These are phyloP conservation scores for Phrynosoma blainvillii DNA, from an alignment of 2,113 vertebrate species.

Conservation along the genomic window DNA sequence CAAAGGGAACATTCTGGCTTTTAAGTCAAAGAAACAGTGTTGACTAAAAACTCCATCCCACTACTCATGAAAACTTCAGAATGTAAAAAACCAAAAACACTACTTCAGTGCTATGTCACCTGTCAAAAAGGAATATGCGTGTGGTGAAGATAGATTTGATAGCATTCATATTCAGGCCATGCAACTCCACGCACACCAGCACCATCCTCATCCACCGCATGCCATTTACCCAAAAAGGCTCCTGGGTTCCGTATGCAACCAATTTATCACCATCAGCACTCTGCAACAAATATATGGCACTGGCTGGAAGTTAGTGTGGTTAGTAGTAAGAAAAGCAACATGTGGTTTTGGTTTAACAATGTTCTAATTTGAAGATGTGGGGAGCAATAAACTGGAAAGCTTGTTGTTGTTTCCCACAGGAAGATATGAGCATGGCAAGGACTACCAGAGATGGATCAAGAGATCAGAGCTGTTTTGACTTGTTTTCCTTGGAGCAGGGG, in stretches of 20 bases:
- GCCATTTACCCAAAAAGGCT: constrained; percentile 26
- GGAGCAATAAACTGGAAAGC: constrained; percentile 16
- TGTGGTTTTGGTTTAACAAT: not conserved
- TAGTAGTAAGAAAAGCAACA: constrained; percentile 70
- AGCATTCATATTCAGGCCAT: constrained; percentile 15
- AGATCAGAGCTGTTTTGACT: not conserved
- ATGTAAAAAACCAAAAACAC: too few relatives aligned
- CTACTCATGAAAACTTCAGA: too few relatives aligned
- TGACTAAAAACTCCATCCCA: too few relatives aligned
- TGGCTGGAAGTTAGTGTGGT: constrained; percentile 68
- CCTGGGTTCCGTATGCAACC: not conserved
- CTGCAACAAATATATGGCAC: constrained; percentile 37
- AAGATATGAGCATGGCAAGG: not conserved
- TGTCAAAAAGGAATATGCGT: constrained; percentile 14
- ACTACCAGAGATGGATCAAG: not conserved
- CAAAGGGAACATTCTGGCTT: too few relatives aligned
- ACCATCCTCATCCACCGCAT: constrained; percentile 7
- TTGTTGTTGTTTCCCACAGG: too few relatives aligned
- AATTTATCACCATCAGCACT: not conserved
- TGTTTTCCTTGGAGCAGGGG: too few relatives aligned
- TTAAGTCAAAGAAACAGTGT: too few relatives aligned
- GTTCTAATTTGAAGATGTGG: not conserved
- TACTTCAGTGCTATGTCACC: not conserved
- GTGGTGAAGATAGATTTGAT: not conserved
- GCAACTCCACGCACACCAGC: constrained; percentile 18